These are phyloP conservation scores for Salvator merianae DNA, from an alignment of 2,113 vertebrate genomes.

Conservation along the genomic window DNA sequence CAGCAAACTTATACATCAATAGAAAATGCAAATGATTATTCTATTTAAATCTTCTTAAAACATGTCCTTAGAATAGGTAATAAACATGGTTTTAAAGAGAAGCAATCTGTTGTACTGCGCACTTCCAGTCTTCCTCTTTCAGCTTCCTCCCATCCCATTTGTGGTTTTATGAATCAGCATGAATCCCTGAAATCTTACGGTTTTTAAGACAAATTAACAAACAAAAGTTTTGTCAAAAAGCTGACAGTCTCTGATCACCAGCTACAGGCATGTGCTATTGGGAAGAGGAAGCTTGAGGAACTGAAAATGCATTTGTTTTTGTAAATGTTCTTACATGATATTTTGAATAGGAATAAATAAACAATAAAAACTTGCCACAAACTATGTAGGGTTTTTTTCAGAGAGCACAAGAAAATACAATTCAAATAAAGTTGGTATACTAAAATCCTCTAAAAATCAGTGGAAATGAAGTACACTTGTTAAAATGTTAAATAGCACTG, in stretches of 20 bases:
- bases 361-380: not conserved
- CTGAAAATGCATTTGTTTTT: constrained; percentile 54
- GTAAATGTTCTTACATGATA: constrained; percentile 35
- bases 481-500: not conserved
- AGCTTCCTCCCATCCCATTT: not conserved
- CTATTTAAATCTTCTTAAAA: constrained; percentile 26
- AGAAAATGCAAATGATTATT: not conserved
- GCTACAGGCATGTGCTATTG: not conserved
- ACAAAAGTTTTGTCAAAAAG: constrained; percentile 21
- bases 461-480: not conserved
- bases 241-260: not conserved
- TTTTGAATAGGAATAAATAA: constrained; percentile 35
- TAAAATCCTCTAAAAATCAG: not conserved
- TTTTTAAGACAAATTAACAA: not conserved
- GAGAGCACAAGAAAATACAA: not conserved
- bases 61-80: constrained; percentile 30
- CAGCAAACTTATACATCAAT: not conserved
- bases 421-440: not conserved
- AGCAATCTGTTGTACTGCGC: not conserved
- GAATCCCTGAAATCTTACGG: fast-evolving
- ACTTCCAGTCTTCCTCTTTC: constrained; percentile 30
- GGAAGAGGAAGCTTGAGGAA: constrained; percentile 67
- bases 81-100: constrained; percentile 23
- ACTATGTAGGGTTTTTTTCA: not conserved
- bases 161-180: constrained; percentile 30